Evolutionary conservation across 1,140 invertebrate species (phyloP).

Genomic region (Magallana angulata): DNA sequence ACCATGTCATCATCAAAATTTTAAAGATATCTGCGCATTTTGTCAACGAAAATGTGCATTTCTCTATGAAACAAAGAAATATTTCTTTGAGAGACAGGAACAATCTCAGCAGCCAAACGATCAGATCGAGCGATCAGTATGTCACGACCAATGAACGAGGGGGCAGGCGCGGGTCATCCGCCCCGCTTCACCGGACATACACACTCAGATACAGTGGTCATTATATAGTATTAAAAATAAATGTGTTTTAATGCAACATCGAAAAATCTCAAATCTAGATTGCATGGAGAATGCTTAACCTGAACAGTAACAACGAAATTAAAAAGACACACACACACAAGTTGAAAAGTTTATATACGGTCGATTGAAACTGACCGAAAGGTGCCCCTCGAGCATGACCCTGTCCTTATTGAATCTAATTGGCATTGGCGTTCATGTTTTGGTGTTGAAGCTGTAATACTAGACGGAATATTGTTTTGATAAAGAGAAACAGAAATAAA

Average conservation of each 20-base stretch:
- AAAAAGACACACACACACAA: conserved; percentile 47
- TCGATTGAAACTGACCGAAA: conserved; percentile 54
- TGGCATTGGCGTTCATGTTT: neutral
- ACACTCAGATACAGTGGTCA: conserved; percentile 44
- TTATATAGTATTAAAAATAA: conserved; percentile 29
- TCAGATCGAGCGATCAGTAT: conserved; percentile 44
- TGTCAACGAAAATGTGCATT: conserved; percentile 24
- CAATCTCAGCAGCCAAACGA: conserved; percentile 21
- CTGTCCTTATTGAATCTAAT: conserved; percentile 47
- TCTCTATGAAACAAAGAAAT: conserved; percentile 40
- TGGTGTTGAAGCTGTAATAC: conserved; percentile 3
- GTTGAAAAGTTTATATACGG: conserved; percentile 61
- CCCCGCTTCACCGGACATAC: conserved; percentile 46
- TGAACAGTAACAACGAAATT: neutral
- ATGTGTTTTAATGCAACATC: conserved; percentile 47
- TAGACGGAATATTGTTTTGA: too few relatives aligned
- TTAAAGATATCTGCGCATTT: conserved; percentile 38
- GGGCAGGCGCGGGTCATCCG: conserved; percentile 49
- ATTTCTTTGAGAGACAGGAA: conserved; percentile 13
- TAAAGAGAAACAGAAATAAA: neutral
- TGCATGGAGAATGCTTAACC: neutral
- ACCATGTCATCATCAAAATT: conserved; percentile 1
- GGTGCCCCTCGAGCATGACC: conserved; percentile 53
- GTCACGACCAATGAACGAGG: conserved; percentile 49
- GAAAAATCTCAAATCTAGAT: conserved; percentile 18